These are phyloP conservation scores for Plebejus anna DNA, from an alignment of 2,888 invertebrate species.

Conservation along the genomic window DNA sequence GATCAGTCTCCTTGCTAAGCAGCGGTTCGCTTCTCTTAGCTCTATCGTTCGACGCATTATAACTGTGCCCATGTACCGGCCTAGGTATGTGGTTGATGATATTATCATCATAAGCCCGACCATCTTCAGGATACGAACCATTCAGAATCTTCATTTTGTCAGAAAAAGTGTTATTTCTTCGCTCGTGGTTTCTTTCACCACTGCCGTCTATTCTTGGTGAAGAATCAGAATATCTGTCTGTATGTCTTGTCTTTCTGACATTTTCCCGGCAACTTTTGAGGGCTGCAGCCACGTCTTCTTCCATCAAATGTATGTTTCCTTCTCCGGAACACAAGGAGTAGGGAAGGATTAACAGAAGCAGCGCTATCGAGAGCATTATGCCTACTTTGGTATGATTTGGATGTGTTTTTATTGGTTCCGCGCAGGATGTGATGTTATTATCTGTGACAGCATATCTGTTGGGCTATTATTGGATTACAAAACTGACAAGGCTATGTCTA, in stretches of 20 bases:
- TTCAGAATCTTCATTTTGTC: slow-evolving; percentile 55
- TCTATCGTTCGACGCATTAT: slow-evolving; percentile 43
- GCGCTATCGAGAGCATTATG: slow-evolving; percentile 48
- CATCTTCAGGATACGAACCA: slow-evolving; percentile 53
- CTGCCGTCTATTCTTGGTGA: slow-evolving; percentile 53
- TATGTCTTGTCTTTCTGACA: slow-evolving; percentile 45
- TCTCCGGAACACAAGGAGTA: slow-evolving; percentile 54
- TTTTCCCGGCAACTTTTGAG: slow-evolving; percentile 51
- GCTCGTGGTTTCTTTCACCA: slow-evolving; percentile 51
- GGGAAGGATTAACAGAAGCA: slow-evolving; percentile 50
- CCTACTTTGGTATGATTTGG: slow-evolving; percentile 35
- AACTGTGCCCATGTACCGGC: slow-evolving; percentile 39
- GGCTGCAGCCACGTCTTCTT: slow-evolving; percentile 64
- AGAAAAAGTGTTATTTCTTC: slow-evolving; percentile 48
- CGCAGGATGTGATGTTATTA: slow-evolving; percentile 56
- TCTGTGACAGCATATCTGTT: slow-evolving; percentile 45
- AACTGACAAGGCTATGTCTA: background rate
- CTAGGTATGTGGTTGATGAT: slow-evolving; percentile 46
- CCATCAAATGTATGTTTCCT: slow-evolving; percentile 65
- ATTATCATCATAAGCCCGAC: slow-evolving; percentile 49
- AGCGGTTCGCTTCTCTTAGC: slow-evolving; percentile 56
- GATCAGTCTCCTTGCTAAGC: slow-evolving; percentile 52
- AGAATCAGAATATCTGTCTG: slow-evolving; percentile 40
- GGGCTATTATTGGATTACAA: slow-evolving; percentile 17
- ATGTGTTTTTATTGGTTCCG: slow-evolving; percentile 44